Evolutionary conservation across 2,888 invertebrate genomes (phyloP), one percentile per base, ranked within the genome.

Genomic region (Itoplectis maculator): DNA sequence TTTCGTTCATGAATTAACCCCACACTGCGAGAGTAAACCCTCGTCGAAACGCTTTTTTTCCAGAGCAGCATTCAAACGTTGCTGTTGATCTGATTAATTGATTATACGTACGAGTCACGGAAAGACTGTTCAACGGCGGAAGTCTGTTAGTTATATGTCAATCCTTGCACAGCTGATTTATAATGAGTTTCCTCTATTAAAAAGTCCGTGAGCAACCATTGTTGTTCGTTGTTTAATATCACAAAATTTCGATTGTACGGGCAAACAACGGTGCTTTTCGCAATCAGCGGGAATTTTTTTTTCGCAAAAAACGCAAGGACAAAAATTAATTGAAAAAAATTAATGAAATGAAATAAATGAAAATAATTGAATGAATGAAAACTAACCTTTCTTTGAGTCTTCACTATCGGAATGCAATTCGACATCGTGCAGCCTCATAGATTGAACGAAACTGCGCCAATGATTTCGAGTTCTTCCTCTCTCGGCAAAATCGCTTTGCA

Each of bases 391-490:
- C 20, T 87, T 87, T 13, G 90, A 88, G 9, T 91, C 91, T 79
- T 91, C 92, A 85, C 87, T 89, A 66, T 91, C 91, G 4, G 91
- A 91, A 75, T 89, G 90, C 8, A 90, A 86, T 56, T 91, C 91
- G 0, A 88, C 90, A 40, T 91, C 91, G 76, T 90, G 88, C 9
- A 91, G 84, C 51, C 88, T 89, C 88, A 91, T 90, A 0, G 91
- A 91, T 63, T 91, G 91, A 13, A 91, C 89, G 81, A 91, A 89
- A 18, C 90, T 90, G 56, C 89, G 84, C 91, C 91, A 91, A 65
- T 90, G 89, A 54, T 87, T 90, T 37, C 90, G 81, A 4, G 89
- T 86, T 42, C 90, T 86, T 47, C 88, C 86, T n/a, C 86, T 84
- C 18, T 81, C 85, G 66, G 81, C 76, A 20, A 89, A 79, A 74